Evolutionary conservation across 53 echinoderm and acorn worm genomes (phyloP).

Genomic region (Temnopleurus reevesii): DNA sequence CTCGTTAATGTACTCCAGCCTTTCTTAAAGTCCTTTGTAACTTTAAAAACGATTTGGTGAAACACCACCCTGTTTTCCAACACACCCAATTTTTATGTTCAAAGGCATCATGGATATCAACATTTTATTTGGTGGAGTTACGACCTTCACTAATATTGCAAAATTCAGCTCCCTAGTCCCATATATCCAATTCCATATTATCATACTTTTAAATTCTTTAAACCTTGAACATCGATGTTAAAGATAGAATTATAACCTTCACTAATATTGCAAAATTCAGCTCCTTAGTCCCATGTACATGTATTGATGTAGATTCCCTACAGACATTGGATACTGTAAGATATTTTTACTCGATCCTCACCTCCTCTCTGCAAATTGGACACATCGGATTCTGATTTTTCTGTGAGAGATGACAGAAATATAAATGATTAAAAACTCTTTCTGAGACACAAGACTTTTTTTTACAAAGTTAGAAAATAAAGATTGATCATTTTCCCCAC

Average conservation of each 20-base stretch:
- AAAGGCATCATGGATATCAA: no score
- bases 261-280: neutral
- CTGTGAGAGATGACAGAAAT: constrained; percentile 4
- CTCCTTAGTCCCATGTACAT: neutral
- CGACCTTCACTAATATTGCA: neutral
- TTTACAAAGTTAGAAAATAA: no score
- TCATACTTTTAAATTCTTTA: no score
- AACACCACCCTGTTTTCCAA: no score
- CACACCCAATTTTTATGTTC: no score
- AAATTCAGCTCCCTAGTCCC: neutral
- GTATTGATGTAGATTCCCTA: neutral
- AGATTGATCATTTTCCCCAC: no score
- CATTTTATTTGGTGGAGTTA: neutral
- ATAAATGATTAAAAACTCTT: neutral
- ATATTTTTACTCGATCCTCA: constrained; percentile 48
- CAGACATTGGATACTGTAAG: neutral
- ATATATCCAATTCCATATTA: no score
- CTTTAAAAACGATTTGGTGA: no score
- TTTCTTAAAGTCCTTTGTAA: no score
- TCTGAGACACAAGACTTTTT: no score
- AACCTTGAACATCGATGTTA: no score
- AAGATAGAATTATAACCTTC: neutral
- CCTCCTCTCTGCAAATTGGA: constrained; percentile 77
- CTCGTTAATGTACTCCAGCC: no score
- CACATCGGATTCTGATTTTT: constrained; percentile 64